Evolutionary conservation across 2,113 vertebrate species (phyloP), one percentile per base, ranked within the genome.

Genomic region (Elanus axillaris): DNA sequence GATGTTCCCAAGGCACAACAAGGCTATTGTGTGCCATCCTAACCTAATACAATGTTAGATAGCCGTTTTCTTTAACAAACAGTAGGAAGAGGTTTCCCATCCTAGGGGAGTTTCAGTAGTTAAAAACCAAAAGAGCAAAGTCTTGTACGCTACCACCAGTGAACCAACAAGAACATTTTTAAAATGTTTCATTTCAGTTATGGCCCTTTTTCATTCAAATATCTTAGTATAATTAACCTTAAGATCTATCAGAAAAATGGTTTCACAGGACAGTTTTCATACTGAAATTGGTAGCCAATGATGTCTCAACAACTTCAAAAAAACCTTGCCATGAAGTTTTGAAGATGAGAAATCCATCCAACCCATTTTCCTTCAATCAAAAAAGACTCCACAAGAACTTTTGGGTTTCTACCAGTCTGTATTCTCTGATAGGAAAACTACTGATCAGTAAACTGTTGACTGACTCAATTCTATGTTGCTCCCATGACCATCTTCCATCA

Each of bases 121-220:
- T 91, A 36, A 85, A 64, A 96, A 75, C 20, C 1, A 0, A 91
- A 93, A 95, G 62, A 93, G 87, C 77, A 79, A 95, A 94, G 31
- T 87, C 92, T 94, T 94, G 92, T 96, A 89, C 64, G 91, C 14
- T 40, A 87, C 68, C 75, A 95, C 75, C 42, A 77, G 71, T 86
- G 71, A 94, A 31, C 34, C 68, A 94, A 85, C 40, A 63, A 13
- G 38, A 84, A 63, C 60, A 43, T 40, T 72, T 92, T 81, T 91
- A 8, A 25, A 88, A 77, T 71, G 72, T 78, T 90, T 87, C 8
- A 59, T 86, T 85, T 87, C 79, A 79, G 27, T 69, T 50, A 7
- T 38, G 43, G 38, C 56, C 50, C 84, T 86, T 76, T 81, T 78
- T 68, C 52, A 38, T 80, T 86, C 59, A 59, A 62, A 29, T 92